These are phyloP conservation scores for Megaceryle torquata DNA, from an alignment of 2,113 vertebrate genomes.

Conservation along the genomic window DNA sequence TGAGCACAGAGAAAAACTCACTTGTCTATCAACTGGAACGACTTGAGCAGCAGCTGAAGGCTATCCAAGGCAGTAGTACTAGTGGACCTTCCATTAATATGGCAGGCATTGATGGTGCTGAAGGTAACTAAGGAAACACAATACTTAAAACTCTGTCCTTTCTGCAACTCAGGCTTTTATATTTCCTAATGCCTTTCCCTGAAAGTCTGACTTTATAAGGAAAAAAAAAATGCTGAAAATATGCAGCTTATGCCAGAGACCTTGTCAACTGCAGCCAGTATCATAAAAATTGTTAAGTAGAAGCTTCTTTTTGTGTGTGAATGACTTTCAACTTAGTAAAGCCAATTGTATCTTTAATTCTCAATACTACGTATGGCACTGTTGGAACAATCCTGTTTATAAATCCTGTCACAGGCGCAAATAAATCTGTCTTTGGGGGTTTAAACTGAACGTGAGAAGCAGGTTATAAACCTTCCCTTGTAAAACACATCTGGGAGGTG, in stretches of 20 bases:
- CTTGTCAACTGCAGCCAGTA: background rate
- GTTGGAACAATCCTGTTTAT: background rate
- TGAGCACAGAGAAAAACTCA: conserved; percentile 94
- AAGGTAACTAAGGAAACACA: conserved; percentile 70
- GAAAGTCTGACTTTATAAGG: background rate
- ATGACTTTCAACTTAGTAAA: background rate
- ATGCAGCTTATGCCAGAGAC: background rate
- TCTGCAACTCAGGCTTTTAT: background rate
- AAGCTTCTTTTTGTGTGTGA: background rate
- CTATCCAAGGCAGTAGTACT: conserved; percentile 71
- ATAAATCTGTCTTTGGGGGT: background rate
- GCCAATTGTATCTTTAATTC: background rate
- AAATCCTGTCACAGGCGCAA: background rate
- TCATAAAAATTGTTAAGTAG: background rate
- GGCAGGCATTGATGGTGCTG: conserved; percentile 81
- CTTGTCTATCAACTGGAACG: conserved; percentile 94
- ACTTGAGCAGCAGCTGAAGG: conserved; percentile 89
- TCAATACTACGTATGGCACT: background rate
- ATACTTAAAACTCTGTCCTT: background rate
- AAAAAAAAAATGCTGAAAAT: background rate
- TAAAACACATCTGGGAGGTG: background rate
- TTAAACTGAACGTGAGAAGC: background rate
- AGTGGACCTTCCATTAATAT: conserved; percentile 87
- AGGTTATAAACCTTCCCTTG: background rate
- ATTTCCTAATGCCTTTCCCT: background rate